Evolutionary conservation across 2,113 vertebrate genomes (phyloP).

Genomic region (Catharus bicknelli): DNA sequence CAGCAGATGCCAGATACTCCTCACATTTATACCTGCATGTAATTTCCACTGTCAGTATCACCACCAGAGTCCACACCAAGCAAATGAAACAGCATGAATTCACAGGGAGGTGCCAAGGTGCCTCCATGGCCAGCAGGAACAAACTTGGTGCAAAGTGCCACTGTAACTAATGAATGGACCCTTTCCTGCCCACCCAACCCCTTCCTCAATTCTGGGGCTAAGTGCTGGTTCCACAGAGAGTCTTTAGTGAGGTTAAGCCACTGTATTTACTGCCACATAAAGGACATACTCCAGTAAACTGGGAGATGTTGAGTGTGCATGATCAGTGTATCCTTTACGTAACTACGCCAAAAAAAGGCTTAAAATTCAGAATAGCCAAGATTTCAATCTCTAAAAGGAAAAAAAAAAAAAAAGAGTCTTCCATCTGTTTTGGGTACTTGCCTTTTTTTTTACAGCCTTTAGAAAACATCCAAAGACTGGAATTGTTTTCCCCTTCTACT

Average conservation of each 20-base stretch:
- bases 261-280: not conserved
- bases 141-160: accelerated
- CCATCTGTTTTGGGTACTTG: not conserved
- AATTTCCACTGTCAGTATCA: not conserved
- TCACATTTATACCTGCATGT: not conserved
- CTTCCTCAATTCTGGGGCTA: not conserved
- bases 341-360: not conserved
- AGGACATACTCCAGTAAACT: not conserved
- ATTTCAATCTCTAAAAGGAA: not conserved
- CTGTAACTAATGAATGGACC: accelerated
- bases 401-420: not conserved
- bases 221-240: not conserved
- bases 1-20: not conserved
- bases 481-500: not conserved
- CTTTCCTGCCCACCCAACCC: not conserved
- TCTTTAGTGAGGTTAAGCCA: not conserved
- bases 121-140: not conserved
- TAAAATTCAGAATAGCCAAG: not conserved
- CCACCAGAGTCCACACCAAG: not conserved
- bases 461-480: not conserved
- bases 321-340: not conserved
- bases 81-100: not conserved
- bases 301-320: not conserved
- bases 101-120: not conserved
- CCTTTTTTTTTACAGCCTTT: not conserved